Base-by-base conservation (phyloP, 2,113 vertebrate genomes). In the Salvelinus fontinalis region DNA sequence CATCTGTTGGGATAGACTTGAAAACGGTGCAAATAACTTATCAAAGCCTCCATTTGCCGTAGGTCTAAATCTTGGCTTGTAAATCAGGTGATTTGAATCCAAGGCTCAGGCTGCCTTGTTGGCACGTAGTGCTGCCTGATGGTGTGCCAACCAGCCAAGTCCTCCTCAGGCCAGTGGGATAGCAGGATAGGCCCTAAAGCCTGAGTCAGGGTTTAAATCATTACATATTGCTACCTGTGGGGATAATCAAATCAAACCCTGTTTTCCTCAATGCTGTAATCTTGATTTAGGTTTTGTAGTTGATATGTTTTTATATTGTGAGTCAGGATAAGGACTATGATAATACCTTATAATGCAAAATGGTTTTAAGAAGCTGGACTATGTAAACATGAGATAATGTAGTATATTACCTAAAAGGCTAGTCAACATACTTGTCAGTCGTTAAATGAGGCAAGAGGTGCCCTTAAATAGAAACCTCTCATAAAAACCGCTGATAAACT, bases 1-100 rank as follows among this genome's bases (percentile, higher is more conserved):
- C 13, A 9, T 26, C 27, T 49, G 49, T 72, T 73, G 31, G 73
- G 64, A 12, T 70, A 84, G 29, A 73, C 76, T 81, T 75, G 14
- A 70, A 75, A 77, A 68, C 11, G 20, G 62, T 79, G 69, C 12
- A 75, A 68, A 68, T 24, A n/a, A 64, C 6, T n/a, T 64, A 64
- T n/a, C 62, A 26, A 64, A 64, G 62, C 62, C 62, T 64, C 62
- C 18, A 11, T 22, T 64, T 64, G 34, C 14, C 16, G 26, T 44
- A 69, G 49, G 5, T 6, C 14, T 74, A 31, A 20, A 57, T 57
- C 54, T 57, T 57, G 71, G 75, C 12, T 44, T 20, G 26, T 44
- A 70, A 65, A 34, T 71, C 49, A 44, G 70, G 67, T 39, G 31
- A 54, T 48, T 31, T 71, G 31, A 64, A 64, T 77, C 22, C 22